These are phyloP conservation scores for Eupleurogrammus muticus DNA, from an alignment of 2,797 vertebrate species.

Conservation along the genomic window DNA sequence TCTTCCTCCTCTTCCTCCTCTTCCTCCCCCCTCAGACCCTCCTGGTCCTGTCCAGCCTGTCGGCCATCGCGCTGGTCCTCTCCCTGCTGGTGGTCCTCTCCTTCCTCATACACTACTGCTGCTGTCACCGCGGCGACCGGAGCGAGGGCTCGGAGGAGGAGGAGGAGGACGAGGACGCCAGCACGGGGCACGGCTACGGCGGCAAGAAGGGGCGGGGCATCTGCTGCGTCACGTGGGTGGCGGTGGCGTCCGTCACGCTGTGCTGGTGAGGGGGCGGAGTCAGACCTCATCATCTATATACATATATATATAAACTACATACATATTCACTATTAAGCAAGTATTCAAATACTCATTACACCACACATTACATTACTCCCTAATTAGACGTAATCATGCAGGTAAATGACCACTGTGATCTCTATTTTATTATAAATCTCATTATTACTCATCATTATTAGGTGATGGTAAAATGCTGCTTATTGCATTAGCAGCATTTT, in stretches of 20 bases:
- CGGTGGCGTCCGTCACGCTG: constrained; percentile 89
- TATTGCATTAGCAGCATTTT: background rate
- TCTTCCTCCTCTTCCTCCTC: no score
- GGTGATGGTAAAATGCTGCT: no score
- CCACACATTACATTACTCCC: background rate
- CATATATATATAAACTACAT: background rate
- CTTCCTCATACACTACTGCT: constrained; percentile 88
- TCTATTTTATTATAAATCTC: no score
- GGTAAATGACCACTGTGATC: background rate
- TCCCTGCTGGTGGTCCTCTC: constrained; percentile 85
- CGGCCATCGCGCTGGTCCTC: constrained; percentile 83
- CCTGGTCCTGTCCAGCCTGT: constrained; percentile 83
- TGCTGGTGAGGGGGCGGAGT: constrained; percentile 87
- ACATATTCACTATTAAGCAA: background rate
- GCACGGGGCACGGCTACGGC: constrained; percentile 84
- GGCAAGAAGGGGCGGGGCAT: constrained; percentile 87
- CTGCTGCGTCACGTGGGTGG: constrained; percentile 93
- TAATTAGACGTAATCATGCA: background rate
- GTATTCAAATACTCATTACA: background rate
- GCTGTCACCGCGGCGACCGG: constrained; percentile 85
- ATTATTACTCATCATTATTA: background rate
- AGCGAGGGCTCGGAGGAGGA: constrained; percentile 84
- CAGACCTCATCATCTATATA: background rate
- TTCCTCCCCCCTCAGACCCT: constrained; percentile 80
- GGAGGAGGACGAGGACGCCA: constrained; percentile 85